Evolutionary conservation across 2,113 vertebrate species (phyloP), one percentile per base, ranked within the genome.

Genomic region (Canis aureus): DNA sequence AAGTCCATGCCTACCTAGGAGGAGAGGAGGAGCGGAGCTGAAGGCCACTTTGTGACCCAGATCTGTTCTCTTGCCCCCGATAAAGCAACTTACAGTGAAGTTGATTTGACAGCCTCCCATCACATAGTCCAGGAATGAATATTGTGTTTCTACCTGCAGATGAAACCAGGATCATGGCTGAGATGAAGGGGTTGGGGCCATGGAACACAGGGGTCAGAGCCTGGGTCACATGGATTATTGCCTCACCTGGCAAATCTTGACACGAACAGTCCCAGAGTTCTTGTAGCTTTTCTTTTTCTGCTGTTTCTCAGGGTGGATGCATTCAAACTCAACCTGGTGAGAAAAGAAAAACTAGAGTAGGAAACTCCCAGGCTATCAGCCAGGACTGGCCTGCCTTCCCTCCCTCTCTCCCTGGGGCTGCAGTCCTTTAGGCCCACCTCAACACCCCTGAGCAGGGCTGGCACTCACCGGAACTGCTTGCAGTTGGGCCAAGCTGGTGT

Each of bases 221-320:
- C 29, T 91, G 64, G 49, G 57, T 62, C 64, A 78, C 57, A 87
- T 4, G 32, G 32, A 53, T 57, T 82, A 83, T 5, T 32, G 59
- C 78, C 85, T 59, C 97, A 99, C 99, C 99, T 99, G 99, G 98
- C 99, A 99, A 80, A 95, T 99, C 97, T 99, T 99, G 91, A 99
- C 97, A 89, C 95, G 98, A 67, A 99, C 92, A 71, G 99, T 98
- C 55, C 99, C 99, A 53, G 99, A 99, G 98, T 99, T 99, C 98
- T 99, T 99, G 96, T 99, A 99, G 98, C 97, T 99, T 98, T 99
- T 99, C 98, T 99, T 99, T 97, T 99, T 99, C 98, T 99, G 99
- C 97, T 99, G 99, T 95, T 99, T 99, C 90, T 99, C 99, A 7
- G 99, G 99, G 96, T 99, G 99, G 98, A 99, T 98, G 95, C 99